Conservation (phyloP, 2,797 vertebrate species). For the Notamacropus eugenii region DNA sequence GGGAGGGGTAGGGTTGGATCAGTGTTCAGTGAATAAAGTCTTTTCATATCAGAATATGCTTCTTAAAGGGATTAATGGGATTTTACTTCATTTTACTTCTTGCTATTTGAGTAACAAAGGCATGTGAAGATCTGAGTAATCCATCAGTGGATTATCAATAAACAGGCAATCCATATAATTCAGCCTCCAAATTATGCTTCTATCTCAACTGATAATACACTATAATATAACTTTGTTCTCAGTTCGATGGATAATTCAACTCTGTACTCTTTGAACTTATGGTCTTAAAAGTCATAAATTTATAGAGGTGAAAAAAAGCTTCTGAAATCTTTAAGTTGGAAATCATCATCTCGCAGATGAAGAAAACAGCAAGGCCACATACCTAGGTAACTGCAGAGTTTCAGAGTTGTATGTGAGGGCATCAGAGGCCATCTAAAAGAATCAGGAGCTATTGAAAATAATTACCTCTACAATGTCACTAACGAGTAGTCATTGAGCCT, state of each 20-base stretch:
- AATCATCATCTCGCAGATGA: slow-evolving; percentile 32
- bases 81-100: slow-evolving; percentile 3
- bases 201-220: background rate
- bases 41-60: slow-evolving; percentile 3
- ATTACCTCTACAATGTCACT: background rate
- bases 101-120: background rate
- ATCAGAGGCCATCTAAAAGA: background rate
- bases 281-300: background rate
- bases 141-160: slow-evolving; percentile 21
- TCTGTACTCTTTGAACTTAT: slow-evolving; percentile 30
- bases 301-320: slow-evolving; percentile 4
- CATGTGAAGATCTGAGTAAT: slow-evolving; percentile 9
- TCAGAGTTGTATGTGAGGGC: background rate
- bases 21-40: background rate
- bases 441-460: background rate
- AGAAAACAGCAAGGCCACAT: background rate
- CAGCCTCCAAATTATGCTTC: background rate
- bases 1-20: background rate
- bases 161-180: slow-evolving; percentile 9
- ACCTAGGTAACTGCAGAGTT: background rate
- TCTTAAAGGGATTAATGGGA: slow-evolving; percentile 15
- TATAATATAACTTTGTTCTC: background rate
- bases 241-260: slow-evolving; percentile 25
- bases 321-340: background rate
- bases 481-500: background rate